A percentile compares a stretch with the other conserved stretches of the same genome.
Evolutionary conservation across 2,888 invertebrate species (phyloP).

Genomic region (Drosophila tanythrix): DNA sequence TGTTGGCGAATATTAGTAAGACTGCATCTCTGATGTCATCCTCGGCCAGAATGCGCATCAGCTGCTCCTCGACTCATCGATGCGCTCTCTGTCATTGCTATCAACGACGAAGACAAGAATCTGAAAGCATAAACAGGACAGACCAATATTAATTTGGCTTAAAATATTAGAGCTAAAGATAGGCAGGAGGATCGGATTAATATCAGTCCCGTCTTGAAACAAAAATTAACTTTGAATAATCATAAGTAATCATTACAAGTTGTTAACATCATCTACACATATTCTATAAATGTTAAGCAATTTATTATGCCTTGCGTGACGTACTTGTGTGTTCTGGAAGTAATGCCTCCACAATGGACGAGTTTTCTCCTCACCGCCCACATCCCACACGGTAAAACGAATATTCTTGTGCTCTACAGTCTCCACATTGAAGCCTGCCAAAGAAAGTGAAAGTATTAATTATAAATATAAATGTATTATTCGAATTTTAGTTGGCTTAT

Average conservation of each 20-base stretch:
- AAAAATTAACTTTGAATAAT: slow-evolving; percentile 77
- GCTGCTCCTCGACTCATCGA: slow-evolving; percentile 99
- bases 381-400: slow-evolving; percentile 99
- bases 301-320: slow-evolving; percentile 35
- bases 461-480: neutral
- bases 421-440: slow-evolving; percentile 97
- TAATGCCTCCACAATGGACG: slow-evolving; percentile 99
- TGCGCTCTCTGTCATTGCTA: slow-evolving; percentile 99
- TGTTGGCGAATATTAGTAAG: slow-evolving; percentile 99
- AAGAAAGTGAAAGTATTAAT: slow-evolving; percentile 1
- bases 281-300: neutral
- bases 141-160: slow-evolving; percentile 9
- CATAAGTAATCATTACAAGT: slow-evolving; percentile 73
- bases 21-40: slow-evolving; percentile 99
- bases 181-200: neutral
- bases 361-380: slow-evolving; percentile 98
- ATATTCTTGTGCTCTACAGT: slow-evolving; percentile 99
- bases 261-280: slow-evolving; percentile 71
- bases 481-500: neutral
- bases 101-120: slow-evolving; percentile 99
- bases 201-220: slow-evolving; percentile 84
- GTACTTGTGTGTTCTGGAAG: slow-evolving; percentile 97
- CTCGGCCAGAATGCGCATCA: slow-evolving; percentile 99
- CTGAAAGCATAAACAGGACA: slow-evolving; percentile 84
- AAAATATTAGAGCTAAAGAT: neutral